These are phyloP conservation scores for Apis laboriosa DNA, from an alignment of 1,140 invertebrate species.

Conservation along the genomic window DNA sequence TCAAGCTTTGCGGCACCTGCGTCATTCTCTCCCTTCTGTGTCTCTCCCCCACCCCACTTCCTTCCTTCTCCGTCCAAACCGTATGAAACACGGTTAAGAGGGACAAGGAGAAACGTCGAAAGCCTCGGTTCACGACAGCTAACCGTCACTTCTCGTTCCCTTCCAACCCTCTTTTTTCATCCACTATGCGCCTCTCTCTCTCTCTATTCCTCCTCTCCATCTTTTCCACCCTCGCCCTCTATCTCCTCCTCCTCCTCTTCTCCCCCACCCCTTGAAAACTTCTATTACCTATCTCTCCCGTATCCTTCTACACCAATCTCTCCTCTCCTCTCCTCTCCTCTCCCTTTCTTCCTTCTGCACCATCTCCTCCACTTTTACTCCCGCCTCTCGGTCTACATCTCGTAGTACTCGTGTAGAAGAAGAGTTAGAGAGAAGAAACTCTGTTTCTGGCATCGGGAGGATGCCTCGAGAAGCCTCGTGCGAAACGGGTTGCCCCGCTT, in stretches of 20 bases:
- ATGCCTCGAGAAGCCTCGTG: conserved; percentile 7
- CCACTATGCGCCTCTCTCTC: conserved; percentile 43
- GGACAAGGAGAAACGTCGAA: conserved; percentile 18
- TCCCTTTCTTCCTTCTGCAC: not conserved
- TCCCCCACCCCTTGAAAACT: not conserved
- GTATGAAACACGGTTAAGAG: not conserved
- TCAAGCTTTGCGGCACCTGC: conserved; percentile 73
- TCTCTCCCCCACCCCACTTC: not conserved
- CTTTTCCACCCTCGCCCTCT: not conserved
- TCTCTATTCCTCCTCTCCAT: conserved; percentile 47
- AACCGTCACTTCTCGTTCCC: conserved; percentile 21
- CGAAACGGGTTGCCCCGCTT: not conserved
- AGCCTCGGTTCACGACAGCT: conserved; percentile 27
- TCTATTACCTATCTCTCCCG: conserved; percentile 39
- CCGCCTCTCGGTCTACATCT: conserved; percentile 44
- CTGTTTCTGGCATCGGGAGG: not conserved
- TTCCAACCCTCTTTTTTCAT: conserved; percentile 28
- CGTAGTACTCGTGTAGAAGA: conserved; percentile 18
- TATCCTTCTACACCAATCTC: not conserved
- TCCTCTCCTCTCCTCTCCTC: too few species aligned
- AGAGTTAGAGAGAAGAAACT: conserved; percentile 1
- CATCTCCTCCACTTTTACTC: conserved; percentile 34
- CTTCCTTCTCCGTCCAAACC: conserved; percentile 26
- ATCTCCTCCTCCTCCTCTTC: not conserved
- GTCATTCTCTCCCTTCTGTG: conserved; percentile 57